Evolutionary conservation across 2,797 vertebrate species (phyloP).

Genomic region (Valencia hispanica): DNA sequence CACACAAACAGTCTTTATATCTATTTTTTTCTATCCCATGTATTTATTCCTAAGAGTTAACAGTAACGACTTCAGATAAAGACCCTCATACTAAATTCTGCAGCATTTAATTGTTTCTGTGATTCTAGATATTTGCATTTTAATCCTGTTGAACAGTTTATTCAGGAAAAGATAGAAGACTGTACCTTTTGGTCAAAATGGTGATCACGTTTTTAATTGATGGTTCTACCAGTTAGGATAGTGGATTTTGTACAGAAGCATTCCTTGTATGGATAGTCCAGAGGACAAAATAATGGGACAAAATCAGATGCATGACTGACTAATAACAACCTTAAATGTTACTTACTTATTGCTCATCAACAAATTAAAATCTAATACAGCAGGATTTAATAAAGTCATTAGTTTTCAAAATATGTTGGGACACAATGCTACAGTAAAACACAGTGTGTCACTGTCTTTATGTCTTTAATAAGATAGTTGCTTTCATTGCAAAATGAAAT

Average conservation of each 20-base stretch:
- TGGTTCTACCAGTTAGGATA: conserved; percentile 32
- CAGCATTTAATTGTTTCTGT: conserved; percentile 32
- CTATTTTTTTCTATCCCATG: neutral
- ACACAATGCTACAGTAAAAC: neutral
- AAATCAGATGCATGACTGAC: conserved; percentile 22
- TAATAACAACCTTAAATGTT: conserved; percentile 6
- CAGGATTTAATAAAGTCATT: no score
- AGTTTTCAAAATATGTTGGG: neutral
- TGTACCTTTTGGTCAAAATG: conserved; percentile 42
- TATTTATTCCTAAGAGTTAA: conserved; percentile 22
- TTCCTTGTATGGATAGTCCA: conserved; percentile 18
- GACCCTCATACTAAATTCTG: conserved; percentile 5
- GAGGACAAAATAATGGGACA: conserved; percentile 14
- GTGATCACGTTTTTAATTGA: conserved; percentile 41
- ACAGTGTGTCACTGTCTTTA: neutral
- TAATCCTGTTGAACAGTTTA: conserved; percentile 48
- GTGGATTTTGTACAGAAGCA: conserved; percentile 39
- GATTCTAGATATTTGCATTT: conserved; percentile 37
- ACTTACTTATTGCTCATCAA: neutral
- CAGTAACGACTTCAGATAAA: conserved; percentile 6
- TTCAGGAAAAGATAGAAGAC: conserved; percentile 33
- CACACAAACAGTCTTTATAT: no score
- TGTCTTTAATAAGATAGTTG: neutral
- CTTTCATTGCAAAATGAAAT: neutral
- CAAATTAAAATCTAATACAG: neutral